Conservation (phyloP, 2,113 vertebrate species). For the Notothenia coriiceps region DNA sequence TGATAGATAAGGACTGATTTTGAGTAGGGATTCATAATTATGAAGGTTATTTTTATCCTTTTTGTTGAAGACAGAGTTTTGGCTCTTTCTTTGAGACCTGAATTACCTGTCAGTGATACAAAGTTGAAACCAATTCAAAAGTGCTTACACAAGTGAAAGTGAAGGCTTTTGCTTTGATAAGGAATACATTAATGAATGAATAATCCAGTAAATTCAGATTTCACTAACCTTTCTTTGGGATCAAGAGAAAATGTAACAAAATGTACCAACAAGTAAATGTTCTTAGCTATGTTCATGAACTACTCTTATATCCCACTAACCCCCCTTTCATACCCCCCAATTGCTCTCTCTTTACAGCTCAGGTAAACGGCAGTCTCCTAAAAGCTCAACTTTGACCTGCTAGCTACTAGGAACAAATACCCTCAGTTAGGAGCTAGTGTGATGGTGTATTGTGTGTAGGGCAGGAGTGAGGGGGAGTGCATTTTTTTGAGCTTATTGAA, state of each 20-base stretch:
- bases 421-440: constrained; percentile 27
- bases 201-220: too few species aligned
- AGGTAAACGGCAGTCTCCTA: constrained; percentile 44
- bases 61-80: too few species aligned
- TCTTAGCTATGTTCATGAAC: too few species aligned
- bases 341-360: constrained; percentile 33
- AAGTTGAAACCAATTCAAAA: not conserved
- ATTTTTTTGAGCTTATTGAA: constrained; percentile 80
- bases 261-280: too few species aligned
- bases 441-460: constrained; percentile 10
- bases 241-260: too few species aligned
- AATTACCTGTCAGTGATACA: not conserved
- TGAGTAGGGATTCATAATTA: not conserved
- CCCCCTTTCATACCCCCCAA: not conserved
- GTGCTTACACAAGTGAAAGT: not conserved
- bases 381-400: constrained; percentile 60
- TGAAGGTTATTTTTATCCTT: not conserved
- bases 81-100: not conserved
- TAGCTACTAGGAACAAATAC: constrained; percentile 45
- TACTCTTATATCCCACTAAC: constrained; percentile 29
- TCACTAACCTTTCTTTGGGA: too few species aligned
- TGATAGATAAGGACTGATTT: not conserved
- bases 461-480: not conserved
- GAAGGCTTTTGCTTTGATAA: not conserved
- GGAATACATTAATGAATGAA: not conserved